Percentiles rank a stretch among this genome's conserved stretches.
Evolutionary conservation across 2,888 invertebrate species (phyloP).

Genomic region (Dynastes grantii): DNA sequence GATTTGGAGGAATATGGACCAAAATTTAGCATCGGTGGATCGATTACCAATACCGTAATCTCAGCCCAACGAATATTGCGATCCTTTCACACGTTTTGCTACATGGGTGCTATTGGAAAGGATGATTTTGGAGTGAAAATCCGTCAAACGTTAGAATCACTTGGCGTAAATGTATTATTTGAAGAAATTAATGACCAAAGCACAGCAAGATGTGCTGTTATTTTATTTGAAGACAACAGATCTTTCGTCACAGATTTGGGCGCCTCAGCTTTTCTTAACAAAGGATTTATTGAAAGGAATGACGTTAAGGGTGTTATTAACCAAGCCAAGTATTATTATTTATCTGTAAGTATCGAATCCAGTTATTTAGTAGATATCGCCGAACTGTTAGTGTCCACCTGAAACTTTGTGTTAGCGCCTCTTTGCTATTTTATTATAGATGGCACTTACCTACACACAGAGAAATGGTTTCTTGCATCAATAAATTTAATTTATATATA

Average conservation of each 20-base stretch:
- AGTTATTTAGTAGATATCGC: neutral
- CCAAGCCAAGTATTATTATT: conserved; percentile 55
- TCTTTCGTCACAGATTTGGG: conserved; percentile 60
- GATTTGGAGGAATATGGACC: conserved; percentile 43
- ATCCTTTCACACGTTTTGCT: conserved; percentile 46
- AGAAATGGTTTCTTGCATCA: too few relatives aligned
- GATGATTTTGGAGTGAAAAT: conserved; percentile 57
- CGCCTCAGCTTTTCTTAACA: conserved; percentile 56
- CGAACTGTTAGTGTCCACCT: too few relatives aligned
- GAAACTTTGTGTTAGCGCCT: too few relatives aligned
- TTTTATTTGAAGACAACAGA: conserved; percentile 56
- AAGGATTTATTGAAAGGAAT: conserved; percentile 49
- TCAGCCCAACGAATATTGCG: conserved; percentile 54
- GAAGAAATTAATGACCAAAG: conserved; percentile 47
- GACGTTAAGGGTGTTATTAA: conserved; percentile 48
- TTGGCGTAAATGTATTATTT: conserved; percentile 54
- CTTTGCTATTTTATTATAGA: too few relatives aligned
- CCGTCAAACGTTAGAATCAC: conserved; percentile 51
- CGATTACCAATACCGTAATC: conserved; percentile 59
- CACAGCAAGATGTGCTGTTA: conserved; percentile 59
- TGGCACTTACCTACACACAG: too few relatives aligned
- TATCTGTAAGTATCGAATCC: conserved; percentile 57
- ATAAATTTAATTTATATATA: too few relatives aligned
- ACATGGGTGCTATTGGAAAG: conserved; percentile 58
- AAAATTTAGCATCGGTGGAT: conserved; percentile 57